phyloP scores from a whole-genome alignment of 2,797 vertebrate genomes.

The Manis pentadactyla region DNA sequence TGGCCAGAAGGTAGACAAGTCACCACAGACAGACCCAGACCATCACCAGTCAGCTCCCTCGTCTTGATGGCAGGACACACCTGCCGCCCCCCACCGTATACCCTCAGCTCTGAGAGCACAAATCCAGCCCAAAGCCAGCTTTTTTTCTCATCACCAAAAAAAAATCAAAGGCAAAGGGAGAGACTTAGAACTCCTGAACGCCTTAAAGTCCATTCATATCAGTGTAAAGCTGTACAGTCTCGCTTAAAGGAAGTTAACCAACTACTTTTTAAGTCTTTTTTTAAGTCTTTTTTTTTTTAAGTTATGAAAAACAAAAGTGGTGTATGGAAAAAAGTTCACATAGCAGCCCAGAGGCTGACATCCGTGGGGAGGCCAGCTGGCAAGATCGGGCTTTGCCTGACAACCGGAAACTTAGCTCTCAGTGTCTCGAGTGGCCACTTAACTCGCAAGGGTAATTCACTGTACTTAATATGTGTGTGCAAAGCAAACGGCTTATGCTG shows the following conservation, averaged over 20 bases:
- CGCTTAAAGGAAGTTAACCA: slow-evolving; percentile 20
- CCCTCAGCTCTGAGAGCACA: background rate
- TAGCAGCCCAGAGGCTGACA: background rate
- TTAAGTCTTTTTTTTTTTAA: background rate
- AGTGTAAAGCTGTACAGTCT: background rate
- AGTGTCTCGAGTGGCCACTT: background rate
- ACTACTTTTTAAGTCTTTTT: background rate
- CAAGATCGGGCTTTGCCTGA: background rate
- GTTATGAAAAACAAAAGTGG: background rate
- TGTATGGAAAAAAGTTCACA: background rate
- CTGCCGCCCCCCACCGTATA: background rate
- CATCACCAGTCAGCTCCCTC: background rate
- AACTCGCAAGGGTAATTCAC: background rate
- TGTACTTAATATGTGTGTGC: background rate
- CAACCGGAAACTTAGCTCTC: background rate
- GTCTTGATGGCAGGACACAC: background rate
- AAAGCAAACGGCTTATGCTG: background rate
- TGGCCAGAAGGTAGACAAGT: background rate
- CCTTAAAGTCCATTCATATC: background rate
- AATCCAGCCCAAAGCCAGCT: background rate
- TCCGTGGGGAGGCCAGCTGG: background rate
- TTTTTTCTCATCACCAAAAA: background rate
- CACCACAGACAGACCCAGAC: background rate
- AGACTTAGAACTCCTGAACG: background rate
- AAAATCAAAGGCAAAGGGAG: background rate